phyloP scores from a whole-genome alignment of 2,113 vertebrate species.

The Lynx canadensis region DNA sequence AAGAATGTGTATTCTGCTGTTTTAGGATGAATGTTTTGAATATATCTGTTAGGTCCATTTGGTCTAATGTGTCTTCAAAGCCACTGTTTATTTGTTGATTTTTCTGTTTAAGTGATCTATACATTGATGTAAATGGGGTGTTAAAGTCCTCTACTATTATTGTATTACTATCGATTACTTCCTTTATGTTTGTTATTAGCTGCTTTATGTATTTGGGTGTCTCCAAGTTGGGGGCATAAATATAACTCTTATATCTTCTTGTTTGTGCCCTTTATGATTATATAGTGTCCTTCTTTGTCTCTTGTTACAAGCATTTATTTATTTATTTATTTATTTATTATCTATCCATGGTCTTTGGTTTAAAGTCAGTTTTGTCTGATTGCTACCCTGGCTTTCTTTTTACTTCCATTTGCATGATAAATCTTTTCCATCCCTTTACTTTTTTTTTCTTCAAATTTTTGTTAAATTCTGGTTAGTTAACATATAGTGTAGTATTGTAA shows the following conservation, averaged over 20 bases:
- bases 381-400: background rate
- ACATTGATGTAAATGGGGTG: background rate
- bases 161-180: background rate
- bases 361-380: background rate
- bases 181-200: background rate
- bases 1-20: background rate
- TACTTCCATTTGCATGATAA: background rate
- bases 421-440: background rate
- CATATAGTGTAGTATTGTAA: too few relatives aligned
- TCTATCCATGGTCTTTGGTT: background rate
- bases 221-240: background rate
- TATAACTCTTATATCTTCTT: background rate
- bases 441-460: too few relatives aligned
- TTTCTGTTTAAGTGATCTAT: background rate
- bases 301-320: background rate
- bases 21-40: background rate
- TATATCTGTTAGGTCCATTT: background rate
- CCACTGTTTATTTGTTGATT: background rate
- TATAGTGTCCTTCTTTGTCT: background rate
- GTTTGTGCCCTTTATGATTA: background rate
- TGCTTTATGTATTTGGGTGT: background rate
- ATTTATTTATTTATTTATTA: too few relatives aligned
- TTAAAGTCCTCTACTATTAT: background rate
- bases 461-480: too few relatives aligned
- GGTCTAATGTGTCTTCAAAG: background rate